phyloP scores from a whole-genome alignment of 2,797 vertebrate species.

The Champsocephalus gunnari region DNA sequence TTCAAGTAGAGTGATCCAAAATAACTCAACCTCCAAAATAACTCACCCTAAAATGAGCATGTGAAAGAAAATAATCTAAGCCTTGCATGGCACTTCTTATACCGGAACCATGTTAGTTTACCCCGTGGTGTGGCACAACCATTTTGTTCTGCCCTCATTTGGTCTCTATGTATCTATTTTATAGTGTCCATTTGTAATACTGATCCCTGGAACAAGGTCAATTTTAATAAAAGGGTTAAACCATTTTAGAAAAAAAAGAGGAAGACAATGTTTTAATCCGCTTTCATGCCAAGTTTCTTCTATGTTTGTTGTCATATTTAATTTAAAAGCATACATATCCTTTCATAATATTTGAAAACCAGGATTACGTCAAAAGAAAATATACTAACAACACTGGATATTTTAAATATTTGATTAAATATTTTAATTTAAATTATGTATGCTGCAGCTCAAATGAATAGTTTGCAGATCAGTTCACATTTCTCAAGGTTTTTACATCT shows the following conservation, averaged over 20 bases:
- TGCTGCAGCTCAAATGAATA: conserved; percentile 12
- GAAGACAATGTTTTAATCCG: background rate
- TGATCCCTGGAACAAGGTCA: conserved; percentile 45
- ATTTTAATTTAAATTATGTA: conserved; percentile 3
- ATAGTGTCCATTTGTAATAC: conserved; percentile 36
- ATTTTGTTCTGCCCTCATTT: conserved; percentile 59
- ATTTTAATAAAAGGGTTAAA: conserved; percentile 47
- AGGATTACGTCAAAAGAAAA: background rate
- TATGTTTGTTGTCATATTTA: conserved; percentile 1
- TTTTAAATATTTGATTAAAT: background rate
- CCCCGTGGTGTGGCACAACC: conserved; percentile 53
- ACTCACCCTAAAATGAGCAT: conserved; percentile 23
- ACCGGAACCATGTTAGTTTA: conserved; percentile 36
- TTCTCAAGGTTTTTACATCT: background rate
- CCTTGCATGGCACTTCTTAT: conserved; percentile 25
- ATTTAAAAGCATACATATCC: background rate
- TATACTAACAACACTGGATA: background rate
- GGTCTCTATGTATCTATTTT: conserved; percentile 49
- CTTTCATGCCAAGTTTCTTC: background rate
- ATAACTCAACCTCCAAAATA: conserved; percentile 23
- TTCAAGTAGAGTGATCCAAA: conserved; percentile 15
- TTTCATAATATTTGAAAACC: background rate
- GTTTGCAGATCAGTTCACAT: background rate
- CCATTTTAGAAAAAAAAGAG: conserved; percentile 13
- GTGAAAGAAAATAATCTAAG: conserved; percentile 25